These are phyloP conservation scores for Sphenodon punctatus DNA, from an alignment of 2,797 vertebrate genomes.

Conservation along the genomic window DNA sequence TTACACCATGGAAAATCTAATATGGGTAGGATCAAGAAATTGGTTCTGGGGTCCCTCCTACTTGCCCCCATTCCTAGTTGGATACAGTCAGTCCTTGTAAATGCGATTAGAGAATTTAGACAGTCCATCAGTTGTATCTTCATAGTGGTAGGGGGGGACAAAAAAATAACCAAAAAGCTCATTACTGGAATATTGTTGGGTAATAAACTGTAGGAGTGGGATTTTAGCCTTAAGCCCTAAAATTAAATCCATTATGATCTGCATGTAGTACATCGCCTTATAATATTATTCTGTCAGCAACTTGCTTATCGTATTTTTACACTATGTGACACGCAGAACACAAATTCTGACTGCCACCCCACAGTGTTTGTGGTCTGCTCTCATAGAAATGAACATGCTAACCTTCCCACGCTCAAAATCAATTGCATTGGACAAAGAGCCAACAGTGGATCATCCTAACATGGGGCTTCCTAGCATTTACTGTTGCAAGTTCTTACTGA, in stretches of 20 bases:
- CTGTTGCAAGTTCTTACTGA: neutral
- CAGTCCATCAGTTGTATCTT: constrained; percentile 71
- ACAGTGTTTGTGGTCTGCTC: constrained; percentile 36
- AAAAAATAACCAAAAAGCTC: constrained; percentile 58
- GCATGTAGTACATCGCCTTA: constrained; percentile 69
- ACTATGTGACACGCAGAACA: constrained; percentile 55
- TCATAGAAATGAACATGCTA: constrained; percentile 25
- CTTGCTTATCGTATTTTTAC: constrained; percentile 72
- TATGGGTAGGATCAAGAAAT: constrained; percentile 29
- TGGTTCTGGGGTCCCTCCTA: constrained; percentile 29
- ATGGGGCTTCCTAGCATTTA: neutral
- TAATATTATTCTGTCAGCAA: constrained; percentile 72
- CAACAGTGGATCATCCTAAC: neutral
- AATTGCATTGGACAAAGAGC: neutral
- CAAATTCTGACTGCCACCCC: constrained; percentile 57
- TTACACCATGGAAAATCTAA: constrained; percentile 14
- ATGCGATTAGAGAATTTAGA: constrained; percentile 62
- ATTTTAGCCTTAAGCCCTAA: constrained; percentile 72
- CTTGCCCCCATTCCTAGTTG: neutral
- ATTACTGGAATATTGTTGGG: constrained; percentile 66
- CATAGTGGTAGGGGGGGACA: constrained; percentile 22
- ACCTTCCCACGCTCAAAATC: constrained; percentile 11
- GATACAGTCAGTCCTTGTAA: constrained; percentile 62
- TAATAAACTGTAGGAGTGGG: constrained; percentile 68
- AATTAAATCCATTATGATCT: constrained; percentile 73